Percentiles rank a stretch among this genome's conserved stretches.
Conservation (phyloP, 92 coral and sea anemone species). For the Bergia puertoricense region DNA sequence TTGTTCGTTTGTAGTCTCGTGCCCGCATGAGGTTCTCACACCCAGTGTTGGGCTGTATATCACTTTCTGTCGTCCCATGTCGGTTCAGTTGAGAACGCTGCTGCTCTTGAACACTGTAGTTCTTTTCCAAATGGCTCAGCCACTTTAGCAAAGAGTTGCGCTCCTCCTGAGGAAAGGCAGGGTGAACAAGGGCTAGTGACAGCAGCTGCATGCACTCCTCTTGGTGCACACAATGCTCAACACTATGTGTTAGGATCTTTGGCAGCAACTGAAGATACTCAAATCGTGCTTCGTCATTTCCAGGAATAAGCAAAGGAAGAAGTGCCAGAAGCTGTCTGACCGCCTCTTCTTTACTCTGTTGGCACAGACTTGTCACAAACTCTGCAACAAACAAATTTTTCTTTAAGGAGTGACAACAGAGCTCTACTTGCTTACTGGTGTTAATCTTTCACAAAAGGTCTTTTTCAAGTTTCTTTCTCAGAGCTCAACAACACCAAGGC, state of each 20-base stretch:
- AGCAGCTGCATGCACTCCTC: constrained; percentile 96
- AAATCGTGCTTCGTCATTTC: constrained; percentile 84
- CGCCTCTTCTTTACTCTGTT: constrained; percentile 82
- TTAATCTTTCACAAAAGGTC: not conserved
- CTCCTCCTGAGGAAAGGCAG: constrained; percentile 94
- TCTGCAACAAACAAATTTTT: constrained; percentile 50
- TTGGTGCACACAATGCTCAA: constrained; percentile 84
- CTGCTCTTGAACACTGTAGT: constrained; percentile 76
- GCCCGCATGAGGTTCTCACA: constrained; percentile 81
- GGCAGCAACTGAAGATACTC: constrained; percentile 93
- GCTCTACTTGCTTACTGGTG: not conserved
- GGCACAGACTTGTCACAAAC: constrained; percentile 74
- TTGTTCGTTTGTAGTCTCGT: constrained; percentile 70
- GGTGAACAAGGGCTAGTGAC: constrained; percentile 98
- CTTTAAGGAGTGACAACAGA: not conserved
- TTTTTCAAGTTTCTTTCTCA: not conserved
- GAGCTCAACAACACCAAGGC: no score
- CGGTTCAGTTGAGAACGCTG: constrained; percentile 57
- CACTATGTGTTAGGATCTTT: constrained; percentile 85
- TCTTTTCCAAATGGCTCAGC: constrained; percentile 92
- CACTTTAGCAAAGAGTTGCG: constrained; percentile 78
- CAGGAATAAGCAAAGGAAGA: constrained; percentile 88
- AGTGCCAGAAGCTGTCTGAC: constrained; percentile 88
- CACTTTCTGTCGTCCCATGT: constrained; percentile 59
- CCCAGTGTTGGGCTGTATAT: constrained; percentile 81